Evolutionary conservation across 2,797 vertebrate species (phyloP), one percentile per base, ranked within the genome.

Genomic region (Nasua narica): DNA sequence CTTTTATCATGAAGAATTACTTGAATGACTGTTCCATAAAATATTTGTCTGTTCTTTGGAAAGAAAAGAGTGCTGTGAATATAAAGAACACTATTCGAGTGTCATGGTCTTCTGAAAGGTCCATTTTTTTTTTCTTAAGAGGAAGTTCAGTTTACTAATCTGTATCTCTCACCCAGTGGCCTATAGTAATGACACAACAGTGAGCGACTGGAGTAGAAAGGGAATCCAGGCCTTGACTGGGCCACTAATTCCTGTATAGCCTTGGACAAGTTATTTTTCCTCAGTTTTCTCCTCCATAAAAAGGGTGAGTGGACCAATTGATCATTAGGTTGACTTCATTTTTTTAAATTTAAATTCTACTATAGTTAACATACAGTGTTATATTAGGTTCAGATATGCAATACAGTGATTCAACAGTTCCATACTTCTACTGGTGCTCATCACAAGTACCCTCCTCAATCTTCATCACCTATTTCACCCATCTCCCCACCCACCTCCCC

Each of bases 201-300:
- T 94, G 67, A 91, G n/a, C 91, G 12, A 84, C 50, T 7, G 5
- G 16, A 81, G 79, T 77, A 91, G 72, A 60, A 13, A 91, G 11
- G 16, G 27, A 95, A 94, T 10, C 88, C 27, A 81, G 54, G 50
- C 77, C 5, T 78, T 87, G 25, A 43, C 0, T 69, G 62, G 52
- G 21, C n/a, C 16, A 56, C 46, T 56, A 79, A 70, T 14, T 82
- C 10, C 35, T 79, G 5, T 62, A 46, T 88, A 25, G 77, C 46
- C 15, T 62, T 50, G 23, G n/a, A 7, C 56, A 69, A 92, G 18
- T 90, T 87, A 74, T 8, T 65, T 92, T 87, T 43, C 37, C 35
- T 90, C 10, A 84, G 19, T 82, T 94, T 88, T 92, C 5, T 90
- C 43, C 87, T 96, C 25, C 48, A 56, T 91, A 81, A 48, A 94